These are phyloP conservation scores for Lithobius niger DNA, from an alignment of 1,140 invertebrate genomes.

Conservation along the genomic window DNA sequence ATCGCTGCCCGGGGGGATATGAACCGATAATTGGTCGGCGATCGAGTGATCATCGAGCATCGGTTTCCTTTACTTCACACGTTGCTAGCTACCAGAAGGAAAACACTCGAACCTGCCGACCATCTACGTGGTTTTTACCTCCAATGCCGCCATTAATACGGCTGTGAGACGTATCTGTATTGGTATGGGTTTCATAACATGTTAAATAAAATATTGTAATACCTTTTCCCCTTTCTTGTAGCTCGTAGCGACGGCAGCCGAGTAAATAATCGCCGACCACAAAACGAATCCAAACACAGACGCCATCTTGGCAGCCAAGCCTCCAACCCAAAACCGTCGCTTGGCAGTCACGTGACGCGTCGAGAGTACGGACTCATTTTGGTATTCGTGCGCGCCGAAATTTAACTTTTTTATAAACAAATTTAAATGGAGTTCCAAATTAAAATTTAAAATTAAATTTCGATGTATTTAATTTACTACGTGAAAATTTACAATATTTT, in stretches of 20 bases:
- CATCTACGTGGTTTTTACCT: neutral
- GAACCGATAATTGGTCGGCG: too few relatives aligned
- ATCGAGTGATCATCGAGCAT: too few relatives aligned
- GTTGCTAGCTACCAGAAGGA: too few relatives aligned
- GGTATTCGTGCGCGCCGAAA: too few relatives aligned
- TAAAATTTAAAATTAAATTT: neutral
- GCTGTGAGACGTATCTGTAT: neutral
- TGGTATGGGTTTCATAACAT: neutral
- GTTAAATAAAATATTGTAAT: neutral
- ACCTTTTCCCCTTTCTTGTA: conserved; percentile 7
- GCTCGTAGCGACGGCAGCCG: neutral
- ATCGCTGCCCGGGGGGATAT: too few relatives aligned
- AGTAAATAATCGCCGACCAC: neutral
- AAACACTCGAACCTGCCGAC: too few relatives aligned
- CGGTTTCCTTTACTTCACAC: too few relatives aligned
- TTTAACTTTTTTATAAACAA: neutral
- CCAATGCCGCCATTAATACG: neutral
- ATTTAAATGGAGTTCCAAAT: neutral
- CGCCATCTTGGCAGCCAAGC: neutral
- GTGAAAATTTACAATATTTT: too few relatives aligned
- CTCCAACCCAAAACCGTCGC: neutral
- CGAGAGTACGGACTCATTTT: conserved; percentile 3
- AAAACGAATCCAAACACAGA: neutral
- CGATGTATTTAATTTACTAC: too few relatives aligned
- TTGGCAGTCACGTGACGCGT: neutral